phyloP scores from a whole-genome alignment of 2,888 invertebrate species.

The Caenorhabditis sp. region DNA sequence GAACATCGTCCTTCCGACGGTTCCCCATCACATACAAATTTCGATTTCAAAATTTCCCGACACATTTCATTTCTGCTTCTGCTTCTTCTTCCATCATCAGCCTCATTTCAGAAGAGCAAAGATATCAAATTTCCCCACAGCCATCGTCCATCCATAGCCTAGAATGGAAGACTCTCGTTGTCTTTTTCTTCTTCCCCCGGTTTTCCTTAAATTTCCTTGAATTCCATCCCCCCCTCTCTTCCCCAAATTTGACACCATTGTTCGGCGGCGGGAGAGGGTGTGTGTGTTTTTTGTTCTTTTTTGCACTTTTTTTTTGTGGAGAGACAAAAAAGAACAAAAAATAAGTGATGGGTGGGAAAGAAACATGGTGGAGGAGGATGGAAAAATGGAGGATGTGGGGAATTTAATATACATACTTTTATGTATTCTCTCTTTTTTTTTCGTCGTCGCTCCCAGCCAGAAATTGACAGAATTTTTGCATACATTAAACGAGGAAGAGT shows the following conservation, averaged over 20 bases:
- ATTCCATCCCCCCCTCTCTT: no score
- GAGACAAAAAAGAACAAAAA: neutral
- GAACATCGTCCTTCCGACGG: neutral
- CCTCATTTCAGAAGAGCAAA: slow-evolving; percentile 19
- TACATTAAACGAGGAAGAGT: slow-evolving; percentile 38
- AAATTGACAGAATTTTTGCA: slow-evolving; percentile 41
- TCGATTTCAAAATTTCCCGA: neutral
- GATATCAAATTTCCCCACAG: slow-evolving; percentile 42
- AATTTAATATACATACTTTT: slow-evolving; percentile 58
- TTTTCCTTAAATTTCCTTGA: no score
- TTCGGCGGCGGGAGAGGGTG: no score
- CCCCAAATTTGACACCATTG: slow-evolving; percentile 41
- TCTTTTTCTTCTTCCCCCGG: no score
- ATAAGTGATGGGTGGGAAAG: neutral
- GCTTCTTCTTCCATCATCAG: neutral
- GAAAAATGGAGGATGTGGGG: slow-evolving; percentile 16
- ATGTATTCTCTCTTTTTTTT: slow-evolving; percentile 19
- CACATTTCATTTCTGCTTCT: neutral
- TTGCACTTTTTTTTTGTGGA: slow-evolving; percentile 4
- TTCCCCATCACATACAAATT: neutral
- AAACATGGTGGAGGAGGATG: neutral
- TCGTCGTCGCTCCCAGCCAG: neutral
- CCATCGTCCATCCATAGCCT: neutral
- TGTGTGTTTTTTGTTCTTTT: slow-evolving; percentile 10
- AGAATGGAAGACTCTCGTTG: neutral